Conservation (phyloP, 30 jellyfish, hydroid and myxozoan species). For the Aurelia sp. region DNA sequence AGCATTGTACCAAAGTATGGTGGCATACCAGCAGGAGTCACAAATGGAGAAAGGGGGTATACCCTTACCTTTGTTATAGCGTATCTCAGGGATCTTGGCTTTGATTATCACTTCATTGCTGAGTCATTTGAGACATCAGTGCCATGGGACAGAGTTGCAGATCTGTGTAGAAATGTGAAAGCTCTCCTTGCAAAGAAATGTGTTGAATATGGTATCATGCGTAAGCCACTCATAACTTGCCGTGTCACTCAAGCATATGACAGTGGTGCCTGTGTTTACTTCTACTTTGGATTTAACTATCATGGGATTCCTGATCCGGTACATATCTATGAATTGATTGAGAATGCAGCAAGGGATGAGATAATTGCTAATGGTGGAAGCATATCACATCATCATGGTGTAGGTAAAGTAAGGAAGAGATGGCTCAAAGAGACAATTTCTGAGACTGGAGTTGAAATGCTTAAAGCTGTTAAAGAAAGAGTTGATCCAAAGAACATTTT, state of each 20-base stretch:
- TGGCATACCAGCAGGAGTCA: constrained; percentile 96
- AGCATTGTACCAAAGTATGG: constrained; percentile 87
- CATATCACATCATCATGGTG: constrained; percentile 97
- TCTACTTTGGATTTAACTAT: constrained; percentile 90
- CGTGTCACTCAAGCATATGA: constrained; percentile 98
- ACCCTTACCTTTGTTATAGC: constrained; percentile 95
- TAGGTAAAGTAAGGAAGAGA: constrained; percentile 84
- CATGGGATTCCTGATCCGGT: constrained; percentile 87
- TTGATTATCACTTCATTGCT: constrained; percentile 88
- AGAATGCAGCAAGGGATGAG: constrained; percentile 94
- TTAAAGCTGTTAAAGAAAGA: constrained; percentile 78
- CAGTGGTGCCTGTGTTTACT: constrained; percentile 98
- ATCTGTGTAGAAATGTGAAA: constrained; percentile 87
- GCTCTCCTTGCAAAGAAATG: constrained; percentile 76
- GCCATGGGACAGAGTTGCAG: constrained; percentile 96
- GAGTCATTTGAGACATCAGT: constrained; percentile 98
- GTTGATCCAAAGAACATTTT: constrained; percentile 90
- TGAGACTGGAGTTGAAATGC: constrained; percentile 82
- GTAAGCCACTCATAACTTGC: constrained; percentile 92
- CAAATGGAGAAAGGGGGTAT: constrained; percentile 96
- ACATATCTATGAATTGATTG: constrained; percentile 82
- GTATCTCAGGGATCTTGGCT: constrained; percentile 92
- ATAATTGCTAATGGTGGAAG: constrained; percentile 95
- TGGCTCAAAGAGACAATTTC: constrained; percentile 79
- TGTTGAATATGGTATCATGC: constrained; percentile 67